Percentiles rank a stretch among this genome's conserved stretches.
Evolutionary conservation across 2,888 invertebrate genomes (phyloP).

Genomic region (Nezara viridula): DNA sequence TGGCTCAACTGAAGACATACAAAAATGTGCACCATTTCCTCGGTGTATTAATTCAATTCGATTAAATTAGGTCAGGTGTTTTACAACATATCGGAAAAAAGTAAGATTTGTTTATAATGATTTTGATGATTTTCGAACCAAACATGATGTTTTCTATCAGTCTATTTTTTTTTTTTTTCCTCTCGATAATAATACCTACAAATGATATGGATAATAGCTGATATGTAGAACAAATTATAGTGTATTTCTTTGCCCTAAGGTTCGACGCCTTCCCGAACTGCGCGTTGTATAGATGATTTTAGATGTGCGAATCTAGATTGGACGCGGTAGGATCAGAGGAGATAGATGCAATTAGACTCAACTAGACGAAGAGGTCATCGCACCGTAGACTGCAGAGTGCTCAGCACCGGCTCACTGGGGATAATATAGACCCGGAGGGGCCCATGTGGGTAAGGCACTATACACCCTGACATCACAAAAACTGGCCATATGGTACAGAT

Average conservation of each 20-base stretch:
- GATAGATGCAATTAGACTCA: slow-evolving; percentile 7
- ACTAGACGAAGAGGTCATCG: slow-evolving; percentile 32
- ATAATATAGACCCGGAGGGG: not conserved
- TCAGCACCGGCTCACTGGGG: not conserved
- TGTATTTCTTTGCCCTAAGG: not conserved
- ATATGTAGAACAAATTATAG: no score
- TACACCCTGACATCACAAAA: not conserved
- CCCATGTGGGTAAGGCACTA: not conserved
- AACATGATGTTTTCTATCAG: no score
- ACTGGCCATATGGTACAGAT: not conserved
- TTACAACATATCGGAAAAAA: no score
- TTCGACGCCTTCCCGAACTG: not conserved
- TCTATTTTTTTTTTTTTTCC: no score
- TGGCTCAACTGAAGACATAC: no score
- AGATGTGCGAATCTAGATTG: not conserved
- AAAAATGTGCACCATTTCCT: no score
- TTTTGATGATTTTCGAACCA: no score
- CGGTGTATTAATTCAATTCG: no score
- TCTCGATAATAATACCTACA: no score
- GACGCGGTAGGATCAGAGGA: not conserved
- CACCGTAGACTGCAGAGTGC: not conserved
- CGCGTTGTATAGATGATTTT: not conserved
- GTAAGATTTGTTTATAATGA: no score
- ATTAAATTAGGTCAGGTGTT: no score
- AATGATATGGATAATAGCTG: no score